phyloP scores from a whole-genome alignment of 2,113 vertebrate species.

The Seriola aureovittata region DNA sequence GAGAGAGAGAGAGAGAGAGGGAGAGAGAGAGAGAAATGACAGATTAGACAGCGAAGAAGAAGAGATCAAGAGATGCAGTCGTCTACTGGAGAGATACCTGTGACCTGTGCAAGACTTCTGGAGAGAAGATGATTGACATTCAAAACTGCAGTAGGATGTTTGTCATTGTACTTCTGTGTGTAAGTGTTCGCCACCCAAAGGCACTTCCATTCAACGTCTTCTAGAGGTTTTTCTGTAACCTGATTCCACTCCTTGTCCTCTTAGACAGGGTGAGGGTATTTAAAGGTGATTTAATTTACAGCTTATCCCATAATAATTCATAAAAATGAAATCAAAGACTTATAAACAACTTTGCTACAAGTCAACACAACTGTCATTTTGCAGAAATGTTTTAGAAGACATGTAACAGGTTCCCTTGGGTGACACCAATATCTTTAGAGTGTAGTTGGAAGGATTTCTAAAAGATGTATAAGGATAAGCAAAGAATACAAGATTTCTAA shows the following conservation, averaged over 20 bases:
- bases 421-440: conserved; percentile 3
- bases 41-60: conserved; percentile 88
- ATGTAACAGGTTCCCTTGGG: conserved; percentile 25
- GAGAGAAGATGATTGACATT: conserved; percentile 71
- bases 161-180: conserved; percentile 21
- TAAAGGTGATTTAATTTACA: not conserved
- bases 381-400: conserved; percentile 37
- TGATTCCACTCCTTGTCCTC: not conserved
- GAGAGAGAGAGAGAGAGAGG: conserved; percentile 79
- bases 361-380: not conserved
- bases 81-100: conserved; percentile 81
- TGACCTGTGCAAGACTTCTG: conserved; percentile 72
- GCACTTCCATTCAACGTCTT: conserved; percentile 16
- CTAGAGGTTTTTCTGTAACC: conserved; percentile 10
- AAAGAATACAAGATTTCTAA: conserved; percentile 12
- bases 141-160: conserved; percentile 50
- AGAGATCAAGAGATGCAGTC: conserved; percentile 77
- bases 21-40: conserved; percentile 84
- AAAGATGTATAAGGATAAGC: conserved; percentile 29
- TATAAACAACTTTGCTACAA: not conserved
- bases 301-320: not conserved
- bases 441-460: conserved; percentile 35
- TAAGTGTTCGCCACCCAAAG: conserved; percentile 28
- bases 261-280: conserved; percentile 1
- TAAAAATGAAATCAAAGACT: not conserved